These are phyloP conservation scores for Nemurella pictetii DNA, from an alignment of 2,888 invertebrate species.

Conservation along the genomic window DNA sequence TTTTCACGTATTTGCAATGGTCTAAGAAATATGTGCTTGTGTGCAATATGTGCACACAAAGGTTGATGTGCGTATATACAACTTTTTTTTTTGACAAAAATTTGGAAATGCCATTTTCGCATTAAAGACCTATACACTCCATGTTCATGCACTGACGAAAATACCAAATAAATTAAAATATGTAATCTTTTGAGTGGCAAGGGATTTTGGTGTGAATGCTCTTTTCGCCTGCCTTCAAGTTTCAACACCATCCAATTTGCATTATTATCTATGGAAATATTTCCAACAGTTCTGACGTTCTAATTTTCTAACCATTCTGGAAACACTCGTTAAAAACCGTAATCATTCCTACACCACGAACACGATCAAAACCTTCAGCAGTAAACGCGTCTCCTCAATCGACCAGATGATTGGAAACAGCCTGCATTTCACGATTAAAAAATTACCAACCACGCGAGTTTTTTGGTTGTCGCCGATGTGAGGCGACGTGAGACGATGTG, in stretches of 20 bases:
- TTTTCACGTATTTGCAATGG: no score
- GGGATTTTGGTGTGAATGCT: neutral
- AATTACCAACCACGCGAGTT: neutral
- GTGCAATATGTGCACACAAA: no score
- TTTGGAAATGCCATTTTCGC: no score
- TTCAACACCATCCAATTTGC: neutral
- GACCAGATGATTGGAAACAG: neutral
- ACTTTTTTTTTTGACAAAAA: no score
- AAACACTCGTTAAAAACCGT: neutral
- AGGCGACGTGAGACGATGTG: neutral
- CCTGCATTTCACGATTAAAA: neutral
- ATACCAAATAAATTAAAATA: no score
- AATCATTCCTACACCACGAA: neutral
- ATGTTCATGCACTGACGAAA: no score
- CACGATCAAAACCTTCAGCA: neutral
- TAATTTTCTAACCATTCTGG: neutral
- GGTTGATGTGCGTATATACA: no score
- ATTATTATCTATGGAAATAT: neutral
- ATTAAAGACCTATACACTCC: no score
- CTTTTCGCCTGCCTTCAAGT: neutral
- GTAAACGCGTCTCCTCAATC: neutral
- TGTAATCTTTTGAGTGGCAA: neutral
- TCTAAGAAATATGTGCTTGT: no score
- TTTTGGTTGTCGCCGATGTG: neutral
- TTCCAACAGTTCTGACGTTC: neutral